A percentile compares a stretch with the other conserved stretches of the same genome.
Evolutionary conservation across 1,140 invertebrate species (phyloP).

Genomic region (Medauroidea extradentata): DNA sequence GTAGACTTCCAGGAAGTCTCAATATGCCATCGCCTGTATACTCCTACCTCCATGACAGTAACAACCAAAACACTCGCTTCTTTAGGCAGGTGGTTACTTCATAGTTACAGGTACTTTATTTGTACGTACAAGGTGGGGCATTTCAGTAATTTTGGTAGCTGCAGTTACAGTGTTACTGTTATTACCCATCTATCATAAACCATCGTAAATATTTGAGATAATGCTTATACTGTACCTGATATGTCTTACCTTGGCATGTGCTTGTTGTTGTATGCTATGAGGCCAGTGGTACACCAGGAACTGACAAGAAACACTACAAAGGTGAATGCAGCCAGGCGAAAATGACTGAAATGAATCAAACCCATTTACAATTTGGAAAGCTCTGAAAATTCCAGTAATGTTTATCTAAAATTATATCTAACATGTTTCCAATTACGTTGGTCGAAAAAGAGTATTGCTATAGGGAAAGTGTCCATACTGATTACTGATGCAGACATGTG

Average conservation of each 20-base stretch:
- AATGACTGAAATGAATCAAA: slow-evolving; percentile 51
- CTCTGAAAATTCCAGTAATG: neutral
- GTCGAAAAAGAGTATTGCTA: too few species aligned
- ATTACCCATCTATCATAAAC: neutral
- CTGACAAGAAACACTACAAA: slow-evolving; percentile 62
- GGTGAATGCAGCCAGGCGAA: slow-evolving; percentile 61
- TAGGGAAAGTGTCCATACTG: too few species aligned
- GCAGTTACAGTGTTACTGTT: neutral
- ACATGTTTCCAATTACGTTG: too few species aligned
- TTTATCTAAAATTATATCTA: neutral
- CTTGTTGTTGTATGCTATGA: slow-evolving; percentile 71
- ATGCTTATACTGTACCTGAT: neutral
- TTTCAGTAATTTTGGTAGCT: neutral
- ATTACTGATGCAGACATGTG: too few species aligned
- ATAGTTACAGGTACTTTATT: neutral
- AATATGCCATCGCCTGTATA: too few species aligned
- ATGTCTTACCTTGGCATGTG: slow-evolving; percentile 59
- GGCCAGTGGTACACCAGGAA: slow-evolving; percentile 72
- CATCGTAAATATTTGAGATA: neutral
- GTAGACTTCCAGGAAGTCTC: too few species aligned
- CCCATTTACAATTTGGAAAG: too few species aligned
- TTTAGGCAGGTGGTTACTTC: neutral
- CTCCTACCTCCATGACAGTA: too few species aligned
- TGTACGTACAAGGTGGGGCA: neutral
- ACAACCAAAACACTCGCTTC: too few species aligned